phyloP scores from a whole-genome alignment of 37 sponge, comb jelly and placozoan genomes.

The Hexactinellida sp. region DNA sequence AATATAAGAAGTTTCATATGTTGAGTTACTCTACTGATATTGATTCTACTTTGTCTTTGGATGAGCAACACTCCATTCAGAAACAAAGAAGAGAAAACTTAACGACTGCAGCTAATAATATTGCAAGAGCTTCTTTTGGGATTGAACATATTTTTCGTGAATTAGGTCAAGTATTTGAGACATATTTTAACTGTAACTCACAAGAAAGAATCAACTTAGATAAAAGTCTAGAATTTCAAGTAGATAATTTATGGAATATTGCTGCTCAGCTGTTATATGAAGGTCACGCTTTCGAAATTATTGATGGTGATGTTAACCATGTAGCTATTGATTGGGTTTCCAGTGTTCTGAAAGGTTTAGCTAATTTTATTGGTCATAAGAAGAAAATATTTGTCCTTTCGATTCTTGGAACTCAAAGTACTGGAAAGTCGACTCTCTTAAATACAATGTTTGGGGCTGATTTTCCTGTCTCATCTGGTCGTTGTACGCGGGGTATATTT shows the following conservation, averaged over 20 bases:
- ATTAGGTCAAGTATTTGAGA: slow-evolving; percentile 11
- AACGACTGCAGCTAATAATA: not conserved
- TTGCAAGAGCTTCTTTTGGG: slow-evolving; percentile 17
- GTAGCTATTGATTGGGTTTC: slow-evolving; percentile 26
- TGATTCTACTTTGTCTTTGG: not conserved
- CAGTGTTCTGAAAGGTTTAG: slow-evolving; percentile 16
- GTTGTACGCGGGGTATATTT: slow-evolving; percentile 30
- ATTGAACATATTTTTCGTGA: slow-evolving; percentile 23
- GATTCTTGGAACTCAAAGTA: slow-evolving; percentile 25
- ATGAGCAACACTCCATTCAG: not conserved
- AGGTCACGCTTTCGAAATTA: slow-evolving; percentile 25
- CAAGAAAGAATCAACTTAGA: not conserved
- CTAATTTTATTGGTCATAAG: not conserved
- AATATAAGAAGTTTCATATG: not conserved
- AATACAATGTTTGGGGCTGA: slow-evolving; percentile 27
- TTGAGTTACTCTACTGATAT: not conserved
- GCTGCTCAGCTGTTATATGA: slow-evolving; percentile 25
- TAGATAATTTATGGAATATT: not conserved
- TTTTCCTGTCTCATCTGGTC: slow-evolving; percentile 28
- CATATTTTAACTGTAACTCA: not conserved
- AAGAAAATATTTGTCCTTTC: not conserved
- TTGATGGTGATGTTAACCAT: slow-evolving; percentile 35
- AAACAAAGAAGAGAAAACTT: not conserved
- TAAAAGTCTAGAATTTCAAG: not conserved
- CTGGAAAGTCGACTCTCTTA: slow-evolving; percentile 35